phyloP scores from a whole-genome alignment of 2,113 vertebrate species.

The Axis porcinus region DNA sequence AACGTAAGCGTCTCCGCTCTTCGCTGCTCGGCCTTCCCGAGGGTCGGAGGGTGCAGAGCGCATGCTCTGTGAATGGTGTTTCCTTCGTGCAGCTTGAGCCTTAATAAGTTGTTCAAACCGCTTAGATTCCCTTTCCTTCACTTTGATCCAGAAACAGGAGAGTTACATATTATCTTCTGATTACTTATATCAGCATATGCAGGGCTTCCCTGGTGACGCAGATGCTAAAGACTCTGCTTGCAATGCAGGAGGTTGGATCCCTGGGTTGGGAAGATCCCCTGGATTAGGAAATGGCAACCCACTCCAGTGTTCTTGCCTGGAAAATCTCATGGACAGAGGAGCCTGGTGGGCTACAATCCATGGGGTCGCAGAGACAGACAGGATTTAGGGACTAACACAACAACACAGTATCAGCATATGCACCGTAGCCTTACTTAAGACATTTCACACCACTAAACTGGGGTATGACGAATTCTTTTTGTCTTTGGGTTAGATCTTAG shows the following conservation, averaged over 20 bases:
- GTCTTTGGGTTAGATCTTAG: not conserved
- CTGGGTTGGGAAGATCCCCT: not conserved
- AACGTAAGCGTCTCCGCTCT: constrained; percentile 87
- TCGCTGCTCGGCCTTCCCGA: not conserved
- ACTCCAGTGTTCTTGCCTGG: not conserved
- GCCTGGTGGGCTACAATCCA: not conserved
- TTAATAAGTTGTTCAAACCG: not conserved
- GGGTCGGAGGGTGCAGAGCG: not conserved
- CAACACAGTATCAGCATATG: not conserved
- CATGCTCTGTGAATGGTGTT: not conserved
- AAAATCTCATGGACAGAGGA: not conserved
- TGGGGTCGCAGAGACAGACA: not conserved
- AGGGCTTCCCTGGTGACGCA: not conserved
- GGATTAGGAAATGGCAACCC: not conserved
- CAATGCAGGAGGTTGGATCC: not conserved
- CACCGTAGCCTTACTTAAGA: not conserved
- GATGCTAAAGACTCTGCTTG: not conserved
- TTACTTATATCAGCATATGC: not conserved
- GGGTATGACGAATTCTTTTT: not conserved
- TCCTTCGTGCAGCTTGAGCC: not conserved
- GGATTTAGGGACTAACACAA: not conserved
- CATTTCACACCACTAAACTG: rapidly evolving
- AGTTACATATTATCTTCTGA: not conserved
- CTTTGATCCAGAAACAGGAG: not conserved
- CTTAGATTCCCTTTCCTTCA: not conserved